Conservation (phyloP, 2,797 vertebrate genomes). For the Leontocebus nigricollis region DNA sequence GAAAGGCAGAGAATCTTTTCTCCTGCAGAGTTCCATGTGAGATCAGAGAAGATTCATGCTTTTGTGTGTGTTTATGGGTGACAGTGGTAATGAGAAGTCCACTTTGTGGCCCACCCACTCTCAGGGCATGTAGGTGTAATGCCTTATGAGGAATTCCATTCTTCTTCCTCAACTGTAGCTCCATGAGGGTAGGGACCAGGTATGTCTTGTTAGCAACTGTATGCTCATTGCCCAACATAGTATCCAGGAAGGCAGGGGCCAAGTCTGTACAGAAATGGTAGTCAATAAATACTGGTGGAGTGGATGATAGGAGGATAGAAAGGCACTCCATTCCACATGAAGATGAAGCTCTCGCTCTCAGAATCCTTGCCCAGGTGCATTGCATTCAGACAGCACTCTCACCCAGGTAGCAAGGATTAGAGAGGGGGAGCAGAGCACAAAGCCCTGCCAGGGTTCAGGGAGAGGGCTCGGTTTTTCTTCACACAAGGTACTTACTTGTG, state of each 20-base stretch:
- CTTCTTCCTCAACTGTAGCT: neutral
- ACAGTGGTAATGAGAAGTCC: neutral
- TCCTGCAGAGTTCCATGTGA: neutral
- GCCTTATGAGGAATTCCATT: neutral
- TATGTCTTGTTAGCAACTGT: neutral
- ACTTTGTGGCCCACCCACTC: neutral
- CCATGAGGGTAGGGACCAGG: neutral
- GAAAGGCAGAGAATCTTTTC: neutral
- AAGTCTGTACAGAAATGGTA: neutral
- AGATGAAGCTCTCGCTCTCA: neutral
- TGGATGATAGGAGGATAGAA: neutral
- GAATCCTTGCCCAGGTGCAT: constrained; percentile 61
- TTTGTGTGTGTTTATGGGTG: neutral
- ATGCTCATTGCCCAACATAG: neutral
- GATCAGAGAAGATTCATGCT: neutral
- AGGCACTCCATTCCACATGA: neutral
- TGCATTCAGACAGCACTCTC: constrained; percentile 56
- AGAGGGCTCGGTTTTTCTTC: neutral
- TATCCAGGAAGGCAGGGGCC: neutral
- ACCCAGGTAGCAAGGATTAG: constrained; percentile 60
- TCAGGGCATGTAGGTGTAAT: neutral
- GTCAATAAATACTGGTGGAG: neutral
- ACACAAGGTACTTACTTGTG: neutral
- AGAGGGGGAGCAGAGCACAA: neutral
- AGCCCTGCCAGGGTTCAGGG: neutral